Evolutionary conservation across 2,113 vertebrate species (phyloP), one percentile per base, ranked within the genome.

Genomic region (Calyptommatus sinebrachiatus): DNA sequence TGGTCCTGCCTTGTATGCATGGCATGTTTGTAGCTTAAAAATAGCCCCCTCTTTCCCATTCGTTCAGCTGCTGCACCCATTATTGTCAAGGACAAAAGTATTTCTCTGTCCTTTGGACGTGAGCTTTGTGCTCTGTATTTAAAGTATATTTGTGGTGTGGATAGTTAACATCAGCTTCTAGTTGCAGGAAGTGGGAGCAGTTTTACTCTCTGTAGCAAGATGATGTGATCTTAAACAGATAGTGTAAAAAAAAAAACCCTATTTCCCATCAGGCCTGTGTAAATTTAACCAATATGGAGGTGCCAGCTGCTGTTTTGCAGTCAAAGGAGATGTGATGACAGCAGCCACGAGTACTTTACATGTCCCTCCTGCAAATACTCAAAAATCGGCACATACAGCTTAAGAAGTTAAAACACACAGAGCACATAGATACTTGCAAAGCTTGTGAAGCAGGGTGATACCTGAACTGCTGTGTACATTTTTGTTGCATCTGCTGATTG

Each of bases 251-350:
- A 45, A 53, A 45, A 86, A 83, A 87, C 82, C 53, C 21, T 57
- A 74, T 79, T 69, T 88, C 82, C 31, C 83, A 85, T 85, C 77
- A 85, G 66, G 78, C 88, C 85, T 84, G 83, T 89, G 87, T 85
- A 63, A 92, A 91, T 86, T 91, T 88, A 87, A 86, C 89, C 88
- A 91, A 88, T 83, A 91, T 89, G 87, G 86, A 91, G 89, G 87
- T 88, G 85, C 82, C 82, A 84, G 84, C 78, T 88, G 88, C 79
- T 4, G 83, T 86, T 86, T 84, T 88, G 88, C 89, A 87, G 84
- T 90, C 82, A 76, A 75, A 77, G 86, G 85, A 41, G 35, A 78
- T 86, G 79, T 82, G 82, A 86, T 90, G 88, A 82, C 79, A 83
- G 87, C 88, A 79, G 82, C 87, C 86, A 78, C 14, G 84, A 89